These are phyloP conservation scores for Gyps fulvus DNA, from an alignment of 2,113 vertebrate genomes.

Conservation along the genomic window DNA sequence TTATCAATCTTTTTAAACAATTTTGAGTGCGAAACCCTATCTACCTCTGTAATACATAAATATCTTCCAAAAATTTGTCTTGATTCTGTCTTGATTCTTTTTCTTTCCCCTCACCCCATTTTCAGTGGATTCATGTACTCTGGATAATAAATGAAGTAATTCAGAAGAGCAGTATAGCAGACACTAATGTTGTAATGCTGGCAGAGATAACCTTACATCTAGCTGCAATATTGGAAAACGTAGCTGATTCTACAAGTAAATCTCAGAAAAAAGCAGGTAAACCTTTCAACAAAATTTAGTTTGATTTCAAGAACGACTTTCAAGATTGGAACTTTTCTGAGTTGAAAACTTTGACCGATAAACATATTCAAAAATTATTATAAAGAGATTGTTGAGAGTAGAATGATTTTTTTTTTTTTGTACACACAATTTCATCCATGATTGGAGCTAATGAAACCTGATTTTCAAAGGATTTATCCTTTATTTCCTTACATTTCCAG, in stretches of 20 bases:
- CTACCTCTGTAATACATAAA: neutral
- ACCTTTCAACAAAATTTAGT: neutral
- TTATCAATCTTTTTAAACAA: neutral
- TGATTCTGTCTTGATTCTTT: neutral
- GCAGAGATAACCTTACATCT: constrained; percentile 80
- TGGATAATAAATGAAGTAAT: constrained; percentile 83
- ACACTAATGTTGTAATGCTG: constrained; percentile 69
- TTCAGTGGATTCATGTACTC: constrained; percentile 85
- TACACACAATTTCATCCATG: neutral
- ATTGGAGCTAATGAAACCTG: neutral
- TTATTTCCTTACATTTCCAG: neutral
- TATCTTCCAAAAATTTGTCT: neutral
- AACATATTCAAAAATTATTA: neutral
- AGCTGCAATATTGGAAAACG: constrained; percentile 75
- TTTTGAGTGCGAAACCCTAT: neutral
- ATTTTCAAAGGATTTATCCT: neutral
- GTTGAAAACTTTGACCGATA: neutral
- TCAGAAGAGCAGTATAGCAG: constrained; percentile 67
- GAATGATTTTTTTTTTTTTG: neutral
- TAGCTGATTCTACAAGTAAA: constrained; percentile 60
- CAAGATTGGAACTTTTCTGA: neutral
- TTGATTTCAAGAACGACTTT: neutral
- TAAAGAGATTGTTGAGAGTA: neutral
- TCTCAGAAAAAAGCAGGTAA: constrained; percentile 67
- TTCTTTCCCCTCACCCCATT: neutral